Base-by-base conservation (phyloP, 2,888 invertebrate genomes). In the Subacronicta megacephala region DNA sequence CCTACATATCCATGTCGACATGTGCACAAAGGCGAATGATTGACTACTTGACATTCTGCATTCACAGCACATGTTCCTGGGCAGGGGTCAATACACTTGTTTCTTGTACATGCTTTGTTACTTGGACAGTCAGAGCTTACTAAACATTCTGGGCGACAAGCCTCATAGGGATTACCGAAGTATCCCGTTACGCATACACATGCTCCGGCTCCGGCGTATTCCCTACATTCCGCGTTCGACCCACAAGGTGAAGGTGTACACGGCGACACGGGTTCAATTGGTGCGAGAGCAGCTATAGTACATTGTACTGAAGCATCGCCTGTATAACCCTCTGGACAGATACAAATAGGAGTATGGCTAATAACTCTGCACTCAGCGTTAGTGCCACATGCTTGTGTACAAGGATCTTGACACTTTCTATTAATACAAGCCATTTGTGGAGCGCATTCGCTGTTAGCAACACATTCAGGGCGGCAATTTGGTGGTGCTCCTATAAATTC, bases 221-320 rank as follows among this genome's bases (percentile, higher is more conserved):
- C 95, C 71, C 88, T 92, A 76, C 96, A 96, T 65, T 95, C 90
- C 4, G 96, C 96, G 79, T 96, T 96, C 1, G 95, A 81, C 44
- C 96, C 96, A 76, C 96, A 95, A 1, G 96, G 96, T 49, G 95
- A 96, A 42, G 95, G 95, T 72, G 93, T 87, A 77, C 96, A 95
- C 17, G 96, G 96, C 45, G 95, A 94, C 68, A 92, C 72, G 7
- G 90, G 74, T 77, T 92, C 80, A 37, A 72, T 66, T 16, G 79
- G 59, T 44, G 68, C 68, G 57, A 87, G 80, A 64, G 82, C 67
- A 38, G 82, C 85, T 46, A 77, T 44, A 20, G 71, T 80, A 79
- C 97, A 97, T 72, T 96, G 95, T 7, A 95, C 92, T 74, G 97
- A 96, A 12, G 98, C 97, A 89, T 98, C 97, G 2, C 98, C 98